Evolutionary conservation across 1,140 invertebrate genomes (phyloP).

Genomic region (Polypedilum pembai): DNA sequence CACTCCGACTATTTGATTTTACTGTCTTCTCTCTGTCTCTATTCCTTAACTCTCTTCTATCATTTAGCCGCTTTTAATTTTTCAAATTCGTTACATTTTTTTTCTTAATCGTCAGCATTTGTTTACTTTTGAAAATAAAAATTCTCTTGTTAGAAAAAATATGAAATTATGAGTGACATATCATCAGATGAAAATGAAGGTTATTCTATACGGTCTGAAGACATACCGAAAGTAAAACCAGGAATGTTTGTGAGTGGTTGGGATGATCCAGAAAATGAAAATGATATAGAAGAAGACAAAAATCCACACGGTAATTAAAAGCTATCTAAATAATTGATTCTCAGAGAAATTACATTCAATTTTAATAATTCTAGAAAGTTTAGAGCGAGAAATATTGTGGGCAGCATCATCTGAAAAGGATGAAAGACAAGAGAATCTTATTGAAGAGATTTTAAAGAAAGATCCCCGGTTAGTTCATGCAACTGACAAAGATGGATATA

Average conservation of each 20-base stretch:
- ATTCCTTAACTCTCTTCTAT: background rate
- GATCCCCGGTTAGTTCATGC: conserved; percentile 59
- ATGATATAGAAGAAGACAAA: conserved; percentile 49
- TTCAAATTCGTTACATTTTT: background rate
- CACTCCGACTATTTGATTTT: background rate
- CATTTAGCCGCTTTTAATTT: background rate
- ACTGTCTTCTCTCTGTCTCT: background rate
- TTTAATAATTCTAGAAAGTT: conserved; percentile 40
- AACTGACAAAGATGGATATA: conserved; percentile 82
- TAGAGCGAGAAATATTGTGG: conserved; percentile 62
- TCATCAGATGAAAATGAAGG: conserved; percentile 4
- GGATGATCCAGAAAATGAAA: conserved; percentile 51
- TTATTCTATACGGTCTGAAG: background rate
- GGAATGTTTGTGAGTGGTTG: conserved; percentile 58
- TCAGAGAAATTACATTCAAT: too few species aligned
- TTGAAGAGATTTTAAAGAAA: conserved; percentile 54
- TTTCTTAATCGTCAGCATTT: background rate
- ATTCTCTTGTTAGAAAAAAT: background rate
- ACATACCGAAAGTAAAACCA: conserved; percentile 36
- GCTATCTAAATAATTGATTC: too few species aligned
- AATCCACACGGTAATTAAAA: conserved; percentile 46
- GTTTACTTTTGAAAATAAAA: background rate
- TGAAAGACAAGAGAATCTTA: conserved; percentile 48
- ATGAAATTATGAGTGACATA: background rate
- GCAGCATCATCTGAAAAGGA: conserved; percentile 70